Evolutionary conservation across 2,797 vertebrate species (phyloP).

Genomic region (Gadopsis bispinosus): DNA sequence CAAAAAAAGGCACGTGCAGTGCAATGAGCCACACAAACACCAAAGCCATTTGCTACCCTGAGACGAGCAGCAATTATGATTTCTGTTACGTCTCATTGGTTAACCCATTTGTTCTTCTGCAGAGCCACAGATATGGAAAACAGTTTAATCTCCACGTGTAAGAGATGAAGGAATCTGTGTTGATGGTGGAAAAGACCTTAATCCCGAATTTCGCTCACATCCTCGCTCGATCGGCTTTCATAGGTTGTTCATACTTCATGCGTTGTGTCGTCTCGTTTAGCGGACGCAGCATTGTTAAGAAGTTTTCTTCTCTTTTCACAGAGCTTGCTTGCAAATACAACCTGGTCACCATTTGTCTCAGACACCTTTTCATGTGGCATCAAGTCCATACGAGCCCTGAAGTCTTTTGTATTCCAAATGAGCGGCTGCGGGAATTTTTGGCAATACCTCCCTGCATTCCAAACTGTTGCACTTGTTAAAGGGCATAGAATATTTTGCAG

Average conservation of each 20-base stretch:
- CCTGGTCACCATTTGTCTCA: neutral
- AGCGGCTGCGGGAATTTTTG: neutral
- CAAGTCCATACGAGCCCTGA: neutral
- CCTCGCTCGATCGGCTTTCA: conserved; percentile 36
- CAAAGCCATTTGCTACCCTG: conserved; percentile 71
- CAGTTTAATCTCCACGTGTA: conserved; percentile 63
- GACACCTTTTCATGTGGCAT: neutral
- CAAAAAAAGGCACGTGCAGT: conserved; percentile 41
- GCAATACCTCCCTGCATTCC: neutral
- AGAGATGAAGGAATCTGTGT: conserved; percentile 60
- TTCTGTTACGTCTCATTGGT: conserved; percentile 77
- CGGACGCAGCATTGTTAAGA: conserved; percentile 6
- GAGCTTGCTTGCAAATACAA: neutral
- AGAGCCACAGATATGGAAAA: conserved; percentile 60
- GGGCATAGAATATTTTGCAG: conserved; percentile 13
- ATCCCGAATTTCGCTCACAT: conserved; percentile 54
- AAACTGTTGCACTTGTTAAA: conserved; percentile 35
- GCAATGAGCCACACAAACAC: conserved; percentile 76
- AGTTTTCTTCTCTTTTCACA: conserved; percentile 2
- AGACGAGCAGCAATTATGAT: conserved; percentile 77
- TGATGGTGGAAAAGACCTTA: conserved; percentile 59
- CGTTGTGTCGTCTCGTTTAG: conserved; percentile 11
- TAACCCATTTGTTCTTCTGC: conserved; percentile 73
- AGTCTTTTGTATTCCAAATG: neutral
- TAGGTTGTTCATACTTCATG: conserved; percentile 28